Base-by-base conservation (phyloP, 2,888 invertebrate species). In the Drosophila melanosoma region DNA sequence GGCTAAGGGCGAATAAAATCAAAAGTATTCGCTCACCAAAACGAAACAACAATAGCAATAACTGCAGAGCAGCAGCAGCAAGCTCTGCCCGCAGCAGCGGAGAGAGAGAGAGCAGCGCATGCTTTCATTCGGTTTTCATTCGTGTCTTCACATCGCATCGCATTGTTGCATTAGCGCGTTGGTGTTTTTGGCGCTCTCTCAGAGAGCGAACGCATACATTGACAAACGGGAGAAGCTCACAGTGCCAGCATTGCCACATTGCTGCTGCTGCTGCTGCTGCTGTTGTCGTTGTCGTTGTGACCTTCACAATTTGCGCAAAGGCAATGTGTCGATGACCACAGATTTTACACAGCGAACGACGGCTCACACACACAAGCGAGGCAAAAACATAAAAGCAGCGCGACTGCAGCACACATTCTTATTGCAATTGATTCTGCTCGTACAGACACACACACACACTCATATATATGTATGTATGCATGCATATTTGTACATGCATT, bases 301-400 rank as follows among this genome's bases (percentile, higher is more conserved):
- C 93, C 93, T 93, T 93, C 93, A 93, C 91, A 93, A 92, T 93
- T 93, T 92, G 93, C 92, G 93, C 93, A 93, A 93, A 93, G 93
- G 92, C 93, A 93, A 93, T 93, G 93, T 93, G 93, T 93, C 93
- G 93, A 93, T 93, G 93, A 93, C 93, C 93, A 93, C 93, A 92
- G 91, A 90, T 91, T 92, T 87, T 90, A 79, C 82, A 73, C 79
- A 79, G 78, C 76, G 69, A 73, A 64, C 79, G 76, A 72, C 76
- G 69, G 73, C 82, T 74, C 70, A 51, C 69, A 38, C 77, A 78
- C 62, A 67, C 62, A 78, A 68, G 61, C 63, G 69, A 83, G 70
- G 58, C 76, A 78, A 79, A 76, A 87, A 82, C 87, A 83, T 83
- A 84, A 79, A 73, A 82, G 81, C 75, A 76, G 69, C 77, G 87